Percentiles rank a stretch among this genome's conserved stretches.
Conservation (phyloP, 2,797 vertebrate species). For the Odontamblyopus rebecca region DNA sequence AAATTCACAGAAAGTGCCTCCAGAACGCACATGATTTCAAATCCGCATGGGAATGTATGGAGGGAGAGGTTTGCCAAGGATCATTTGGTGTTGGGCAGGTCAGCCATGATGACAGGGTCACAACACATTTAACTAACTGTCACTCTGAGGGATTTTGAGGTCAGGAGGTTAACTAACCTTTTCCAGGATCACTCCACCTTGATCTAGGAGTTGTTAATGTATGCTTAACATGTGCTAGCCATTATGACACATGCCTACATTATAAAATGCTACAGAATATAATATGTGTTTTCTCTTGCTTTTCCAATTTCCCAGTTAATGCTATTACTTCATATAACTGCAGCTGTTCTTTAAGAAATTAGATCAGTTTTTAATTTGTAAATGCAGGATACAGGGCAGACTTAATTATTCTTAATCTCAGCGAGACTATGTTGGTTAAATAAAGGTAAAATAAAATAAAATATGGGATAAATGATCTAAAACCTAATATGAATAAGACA, state of each 20-base stretch:
- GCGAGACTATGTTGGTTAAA: too few relatives aligned
- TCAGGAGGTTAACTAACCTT: slow-evolving; percentile 29
- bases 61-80: slow-evolving; percentile 16
- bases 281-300: not conserved
- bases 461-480: not conserved
- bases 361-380: too few relatives aligned
- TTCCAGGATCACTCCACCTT: slow-evolving; percentile 12
- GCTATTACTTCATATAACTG: too few relatives aligned
- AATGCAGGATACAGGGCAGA: too few relatives aligned
- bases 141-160: slow-evolving; percentile 14
- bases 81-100: slow-evolving; percentile 22
- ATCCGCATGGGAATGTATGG: slow-evolving; percentile 50
- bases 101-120: slow-evolving; percentile 44
- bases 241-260: not conserved
- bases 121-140: slow-evolving; percentile 19
- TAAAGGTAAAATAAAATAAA: too few relatives aligned
- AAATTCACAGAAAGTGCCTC: slow-evolving; percentile 10
- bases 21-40: slow-evolving; percentile 23
- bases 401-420: too few relatives aligned
- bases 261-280: not conserved
- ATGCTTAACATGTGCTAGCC: not conserved
- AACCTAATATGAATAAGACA: not conserved
- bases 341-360: too few relatives aligned
- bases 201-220: slow-evolving; percentile 4
- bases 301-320: not conserved